phyloP scores from a whole-genome alignment of 2,113 vertebrate species.

The Trichomycterus rosablanca region DNA sequence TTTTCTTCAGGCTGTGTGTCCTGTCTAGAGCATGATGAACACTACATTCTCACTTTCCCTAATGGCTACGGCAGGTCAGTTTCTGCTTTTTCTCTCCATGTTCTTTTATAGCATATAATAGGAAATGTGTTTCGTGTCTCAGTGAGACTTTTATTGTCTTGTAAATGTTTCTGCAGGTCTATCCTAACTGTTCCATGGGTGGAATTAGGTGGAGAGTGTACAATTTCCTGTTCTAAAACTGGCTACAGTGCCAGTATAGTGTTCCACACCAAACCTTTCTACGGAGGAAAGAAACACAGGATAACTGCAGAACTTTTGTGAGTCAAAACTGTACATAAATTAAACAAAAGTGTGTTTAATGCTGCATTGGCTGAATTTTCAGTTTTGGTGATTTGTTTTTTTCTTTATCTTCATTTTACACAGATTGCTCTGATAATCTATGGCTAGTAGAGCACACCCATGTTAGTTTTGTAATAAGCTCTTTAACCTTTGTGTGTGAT shows the following conservation, averaged over 20 bases:
- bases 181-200: conserved; percentile 99
- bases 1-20: conserved; percentile 84
- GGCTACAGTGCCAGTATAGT: conserved; percentile 90
- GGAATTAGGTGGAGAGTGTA: conserved; percentile 96
- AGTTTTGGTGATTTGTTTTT: too few relatives aligned
- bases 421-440: too few relatives aligned
- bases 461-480: too few relatives aligned
- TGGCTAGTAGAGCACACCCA: too few relatives aligned
- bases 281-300: conserved; percentile 97
- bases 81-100: not conserved
- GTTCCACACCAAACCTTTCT: conserved; percentile 99
- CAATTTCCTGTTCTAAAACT: conserved; percentile 91
- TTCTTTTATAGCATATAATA: not conserved
- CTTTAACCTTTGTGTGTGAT: too few relatives aligned
- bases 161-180: conserved; percentile 69
- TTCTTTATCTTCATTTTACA: too few relatives aligned
- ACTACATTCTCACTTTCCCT: conserved; percentile 97
- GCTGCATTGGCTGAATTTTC: too few relatives aligned
- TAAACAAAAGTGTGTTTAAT: too few relatives aligned
- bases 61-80: conserved; percentile 95
- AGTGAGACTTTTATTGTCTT: not conserved
- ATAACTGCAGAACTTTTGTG: conserved; percentile 98
- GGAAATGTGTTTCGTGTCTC: not conserved
- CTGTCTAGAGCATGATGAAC: conserved; percentile 93
- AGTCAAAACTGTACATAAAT: conserved; percentile 51